Conservation (phyloP, 2,888 invertebrate species). For the Acanthosepion pharaonis region DNA sequence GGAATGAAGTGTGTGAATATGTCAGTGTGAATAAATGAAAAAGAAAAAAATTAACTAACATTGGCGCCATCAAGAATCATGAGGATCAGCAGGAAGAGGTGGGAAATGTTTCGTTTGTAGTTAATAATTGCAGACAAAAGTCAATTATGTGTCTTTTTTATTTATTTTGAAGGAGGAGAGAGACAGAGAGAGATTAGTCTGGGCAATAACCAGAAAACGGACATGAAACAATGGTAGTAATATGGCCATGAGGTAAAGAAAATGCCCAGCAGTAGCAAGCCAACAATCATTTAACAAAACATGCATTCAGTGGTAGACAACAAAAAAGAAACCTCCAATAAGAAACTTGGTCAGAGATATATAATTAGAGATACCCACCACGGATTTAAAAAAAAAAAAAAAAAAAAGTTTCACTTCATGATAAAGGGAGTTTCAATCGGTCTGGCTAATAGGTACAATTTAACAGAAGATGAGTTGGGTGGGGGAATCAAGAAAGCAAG, state of each 20-base stretch:
- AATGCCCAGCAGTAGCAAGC: neutral
- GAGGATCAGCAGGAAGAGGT: no score
- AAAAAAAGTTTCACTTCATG: neutral
- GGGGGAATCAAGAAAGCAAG: no score
- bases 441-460: neutral
- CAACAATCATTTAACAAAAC: neutral
- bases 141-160: neutral
- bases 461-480: neutral
- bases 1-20: no score
- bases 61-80: no score
- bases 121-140: neutral
- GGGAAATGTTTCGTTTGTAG: no score
- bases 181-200: neutral
- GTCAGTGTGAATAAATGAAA: neutral
- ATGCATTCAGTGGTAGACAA: neutral
- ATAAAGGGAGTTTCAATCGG: neutral
- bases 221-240: neutral
- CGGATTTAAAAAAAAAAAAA: neutral
- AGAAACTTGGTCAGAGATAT: constrained; percentile 24
- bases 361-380: neutral
- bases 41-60: neutral
- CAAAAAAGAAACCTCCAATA: neutral
- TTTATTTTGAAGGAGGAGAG: neutral
- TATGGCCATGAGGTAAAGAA: neutral
- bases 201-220: neutral